Evolutionary conservation across 2,797 vertebrate genomes (phyloP).

Genomic region (Arctocebus calabarensis): DNA sequence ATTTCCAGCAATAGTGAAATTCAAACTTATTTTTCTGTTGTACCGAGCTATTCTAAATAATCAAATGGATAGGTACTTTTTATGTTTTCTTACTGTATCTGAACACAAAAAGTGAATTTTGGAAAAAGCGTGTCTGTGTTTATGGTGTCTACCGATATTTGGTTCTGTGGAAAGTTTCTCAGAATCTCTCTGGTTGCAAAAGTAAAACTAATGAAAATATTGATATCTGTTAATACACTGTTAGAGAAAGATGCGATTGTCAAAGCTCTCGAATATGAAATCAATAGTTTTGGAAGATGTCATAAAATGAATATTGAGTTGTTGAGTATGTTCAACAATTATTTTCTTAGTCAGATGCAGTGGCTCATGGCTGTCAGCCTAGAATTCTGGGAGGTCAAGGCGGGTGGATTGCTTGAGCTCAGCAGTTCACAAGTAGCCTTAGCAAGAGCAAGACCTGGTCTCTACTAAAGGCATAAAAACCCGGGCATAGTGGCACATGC

Average conservation of each 20-base stretch:
- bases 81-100: not conserved
- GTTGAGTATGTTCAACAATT: not conserved
- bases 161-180: not conserved
- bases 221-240: not conserved
- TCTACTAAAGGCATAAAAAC: too few relatives aligned
- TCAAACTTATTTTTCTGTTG: not conserved
- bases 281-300: not conserved
- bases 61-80: not conserved
- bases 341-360: too few relatives aligned
- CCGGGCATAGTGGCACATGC: too few relatives aligned
- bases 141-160: fast-evolving
- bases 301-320: not conserved
- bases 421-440: too few relatives aligned
- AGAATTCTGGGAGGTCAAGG: too few relatives aligned
- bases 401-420: too few relatives aligned
- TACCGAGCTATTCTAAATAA: not conserved
- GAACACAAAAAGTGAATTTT: not conserved
- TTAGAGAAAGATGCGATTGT: not conserved
- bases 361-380: too few relatives aligned
- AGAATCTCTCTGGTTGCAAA: not conserved
- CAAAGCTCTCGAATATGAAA: not conserved
- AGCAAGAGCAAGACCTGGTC: too few relatives aligned
- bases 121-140: not conserved
- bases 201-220: not conserved
- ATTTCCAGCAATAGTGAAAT: not conserved